A percentile compares a stretch with the other conserved stretches of the same genome.
These are phyloP conservation scores for Drosophila merina DNA, from an alignment of 2,888 invertebrate species.

Conservation along the genomic window DNA sequence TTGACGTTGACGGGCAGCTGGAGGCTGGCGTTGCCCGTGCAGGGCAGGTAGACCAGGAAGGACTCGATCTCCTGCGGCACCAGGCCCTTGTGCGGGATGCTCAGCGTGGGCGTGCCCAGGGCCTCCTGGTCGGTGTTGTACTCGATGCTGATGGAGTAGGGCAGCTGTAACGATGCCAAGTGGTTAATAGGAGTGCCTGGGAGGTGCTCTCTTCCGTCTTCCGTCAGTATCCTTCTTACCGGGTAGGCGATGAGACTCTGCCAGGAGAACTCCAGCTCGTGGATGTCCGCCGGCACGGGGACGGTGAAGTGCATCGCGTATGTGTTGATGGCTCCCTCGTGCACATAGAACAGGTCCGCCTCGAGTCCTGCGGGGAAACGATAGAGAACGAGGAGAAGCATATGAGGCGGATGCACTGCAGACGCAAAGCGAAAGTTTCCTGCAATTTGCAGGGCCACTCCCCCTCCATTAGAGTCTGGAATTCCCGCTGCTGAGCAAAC, in stretches of 20 bases:
- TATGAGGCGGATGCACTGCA: constrained; percentile 50
- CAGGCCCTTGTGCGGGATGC: constrained; percentile 91
- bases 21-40: constrained; percentile 91
- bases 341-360: constrained; percentile 92
- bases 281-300: constrained; percentile 91
- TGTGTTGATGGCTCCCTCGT: constrained; percentile 92
- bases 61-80: constrained; percentile 91
- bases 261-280: constrained; percentile 94
- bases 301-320: constrained; percentile 94
- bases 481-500: constrained; percentile 54
- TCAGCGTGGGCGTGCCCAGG: constrained; percentile 91
- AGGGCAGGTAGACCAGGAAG: constrained; percentile 92
- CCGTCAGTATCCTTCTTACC: constrained; percentile 85
- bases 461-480: constrained; percentile 18
- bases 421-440: constrained; percentile 63
- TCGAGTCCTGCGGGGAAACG: constrained; percentile 86
- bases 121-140: constrained; percentile 87
- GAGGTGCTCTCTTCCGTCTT: constrained; percentile 24
- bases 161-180: constrained; percentile 64
- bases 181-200: constrained; percentile 65
- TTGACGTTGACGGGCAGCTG: constrained; percentile 93
- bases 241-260: constrained; percentile 90
- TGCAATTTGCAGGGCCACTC: constrained; percentile 65
- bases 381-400: constrained; percentile 5
- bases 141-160: constrained; percentile 85